phyloP scores from a whole-genome alignment of 2,888 invertebrate genomes.

The Dynastes maya region DNA sequence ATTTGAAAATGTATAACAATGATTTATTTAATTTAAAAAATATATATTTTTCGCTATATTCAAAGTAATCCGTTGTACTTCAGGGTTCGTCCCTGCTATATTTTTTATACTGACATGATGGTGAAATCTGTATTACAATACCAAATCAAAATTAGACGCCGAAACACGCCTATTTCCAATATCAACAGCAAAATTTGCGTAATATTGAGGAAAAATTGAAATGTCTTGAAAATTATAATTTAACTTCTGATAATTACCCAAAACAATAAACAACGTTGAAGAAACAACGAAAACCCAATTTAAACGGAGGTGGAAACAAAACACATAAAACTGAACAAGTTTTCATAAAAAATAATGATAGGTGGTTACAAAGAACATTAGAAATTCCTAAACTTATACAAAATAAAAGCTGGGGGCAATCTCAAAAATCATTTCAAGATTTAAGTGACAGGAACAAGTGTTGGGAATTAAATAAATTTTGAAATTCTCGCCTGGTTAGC shows the following conservation, averaged over 20 bases:
- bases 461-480: no score
- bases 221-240: slow-evolving; percentile 12
- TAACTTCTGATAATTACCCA: slow-evolving; percentile 10
- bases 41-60: no score
- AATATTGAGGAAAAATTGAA: neutral
- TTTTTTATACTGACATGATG: no score
- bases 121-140: no score
- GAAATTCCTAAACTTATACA: slow-evolving; percentile 4
- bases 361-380: slow-evolving; percentile 12
- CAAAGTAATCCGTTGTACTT: no score
- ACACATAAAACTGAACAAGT: slow-evolving; percentile 12
- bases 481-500: no score
- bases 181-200: slow-evolving; percentile 7
- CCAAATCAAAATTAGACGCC: neutral
- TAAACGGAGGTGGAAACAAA: slow-evolving; percentile 12
- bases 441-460: neutral
- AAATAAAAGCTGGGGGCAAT: slow-evolving; percentile 10
- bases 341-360: slow-evolving; percentile 14
- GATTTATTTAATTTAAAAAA: no score
- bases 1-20: no score
- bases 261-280: neutral
- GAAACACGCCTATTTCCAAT: neutral
- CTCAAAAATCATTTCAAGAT: neutral
- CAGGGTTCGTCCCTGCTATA: no score
- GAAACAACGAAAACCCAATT: slow-evolving; percentile 14